These are phyloP conservation scores for Misgurnus mizolepis DNA, from an alignment of 2,113 vertebrate species.

Conservation along the genomic window DNA sequence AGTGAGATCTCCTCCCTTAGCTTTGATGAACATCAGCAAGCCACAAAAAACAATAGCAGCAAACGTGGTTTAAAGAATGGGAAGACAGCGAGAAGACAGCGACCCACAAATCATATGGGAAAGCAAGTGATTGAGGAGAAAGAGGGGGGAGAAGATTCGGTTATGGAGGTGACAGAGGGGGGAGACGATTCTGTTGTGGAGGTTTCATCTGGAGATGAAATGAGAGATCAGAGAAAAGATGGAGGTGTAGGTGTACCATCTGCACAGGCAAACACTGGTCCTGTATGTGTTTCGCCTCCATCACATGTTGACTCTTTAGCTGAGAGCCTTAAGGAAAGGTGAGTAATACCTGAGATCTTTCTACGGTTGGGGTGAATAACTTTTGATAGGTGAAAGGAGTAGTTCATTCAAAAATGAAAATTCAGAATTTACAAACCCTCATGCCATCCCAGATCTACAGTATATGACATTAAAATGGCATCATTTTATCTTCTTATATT, in stretches of 20 bases:
- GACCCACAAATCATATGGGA: not conserved
- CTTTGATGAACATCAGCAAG: conserved; percentile 43
- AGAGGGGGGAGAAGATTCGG: conserved; percentile 20
- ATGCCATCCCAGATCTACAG: too few relatives aligned
- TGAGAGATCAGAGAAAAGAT: not conserved
- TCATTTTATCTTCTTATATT: too few relatives aligned
- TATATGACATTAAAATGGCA: too few relatives aligned
- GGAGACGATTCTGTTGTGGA: not conserved
- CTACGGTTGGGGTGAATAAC: too few relatives aligned
- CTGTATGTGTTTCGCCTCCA: conserved; percentile 52
- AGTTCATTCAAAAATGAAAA: too few relatives aligned
- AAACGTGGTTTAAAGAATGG: not conserved
- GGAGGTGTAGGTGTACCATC: not conserved
- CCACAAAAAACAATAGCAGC: not conserved
- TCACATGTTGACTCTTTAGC: conserved; percentile 55
- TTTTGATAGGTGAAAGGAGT: too few relatives aligned
- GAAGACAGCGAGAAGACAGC: not conserved
- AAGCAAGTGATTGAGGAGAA: not conserved
- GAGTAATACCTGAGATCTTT: conserved; percentile 12
- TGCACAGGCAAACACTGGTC: conserved; percentile 37
- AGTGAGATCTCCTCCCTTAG: conserved; percentile 57
- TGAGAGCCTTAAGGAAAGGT: conserved; percentile 60
- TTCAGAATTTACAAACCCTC: not conserved
- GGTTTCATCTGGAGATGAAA: not conserved
- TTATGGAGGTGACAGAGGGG: conserved; percentile 10